phyloP scores from a whole-genome alignment of 1,140 invertebrate species.

The Eumeta japonica region DNA sequence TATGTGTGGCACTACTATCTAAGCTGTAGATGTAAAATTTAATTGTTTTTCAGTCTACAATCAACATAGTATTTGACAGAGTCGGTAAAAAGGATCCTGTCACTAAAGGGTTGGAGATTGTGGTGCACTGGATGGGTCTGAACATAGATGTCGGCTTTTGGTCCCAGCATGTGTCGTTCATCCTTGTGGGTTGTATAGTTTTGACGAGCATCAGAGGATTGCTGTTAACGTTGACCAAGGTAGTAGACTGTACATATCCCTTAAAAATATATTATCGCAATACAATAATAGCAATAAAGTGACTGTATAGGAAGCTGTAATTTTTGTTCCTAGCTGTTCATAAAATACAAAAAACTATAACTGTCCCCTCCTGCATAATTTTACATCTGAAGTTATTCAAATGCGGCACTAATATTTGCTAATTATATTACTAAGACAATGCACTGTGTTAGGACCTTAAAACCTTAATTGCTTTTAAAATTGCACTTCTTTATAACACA shows the following conservation, averaged over 20 bases:
- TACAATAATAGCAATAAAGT: too few species aligned
- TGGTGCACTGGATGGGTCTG: conserved; percentile 95
- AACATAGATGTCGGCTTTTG: conserved; percentile 97
- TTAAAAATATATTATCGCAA: too few species aligned
- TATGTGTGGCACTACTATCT: too few species aligned
- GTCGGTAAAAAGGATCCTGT: conserved; percentile 99
- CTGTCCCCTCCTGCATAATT: too few species aligned
- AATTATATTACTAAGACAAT: too few species aligned
- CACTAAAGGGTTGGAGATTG: conserved; percentile 94
- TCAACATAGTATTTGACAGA: conserved; percentile 98
- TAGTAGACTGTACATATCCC: conserved; percentile 44
- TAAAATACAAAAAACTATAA: too few species aligned
- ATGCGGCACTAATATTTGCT: too few species aligned
- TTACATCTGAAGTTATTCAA: too few species aligned
- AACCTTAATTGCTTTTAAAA: too few species aligned
- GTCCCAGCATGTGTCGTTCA: conserved; percentile 98
- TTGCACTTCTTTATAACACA: too few species aligned
- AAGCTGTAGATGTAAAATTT: too few species aligned
- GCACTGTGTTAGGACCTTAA: too few species aligned
- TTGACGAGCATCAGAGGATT: conserved; percentile 96
- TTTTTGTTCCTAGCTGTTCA: not conserved
- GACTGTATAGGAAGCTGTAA: not conserved
- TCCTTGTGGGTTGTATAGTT: conserved; percentile 96
- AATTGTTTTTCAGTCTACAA: conserved; percentile 76
- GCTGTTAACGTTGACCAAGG: conserved; percentile 95